Percentiles rank a stretch among this genome's conserved stretches.
These are phyloP conservation scores for Nothura maculosa DNA, from an alignment of 2,797 vertebrate species.

Conservation along the genomic window DNA sequence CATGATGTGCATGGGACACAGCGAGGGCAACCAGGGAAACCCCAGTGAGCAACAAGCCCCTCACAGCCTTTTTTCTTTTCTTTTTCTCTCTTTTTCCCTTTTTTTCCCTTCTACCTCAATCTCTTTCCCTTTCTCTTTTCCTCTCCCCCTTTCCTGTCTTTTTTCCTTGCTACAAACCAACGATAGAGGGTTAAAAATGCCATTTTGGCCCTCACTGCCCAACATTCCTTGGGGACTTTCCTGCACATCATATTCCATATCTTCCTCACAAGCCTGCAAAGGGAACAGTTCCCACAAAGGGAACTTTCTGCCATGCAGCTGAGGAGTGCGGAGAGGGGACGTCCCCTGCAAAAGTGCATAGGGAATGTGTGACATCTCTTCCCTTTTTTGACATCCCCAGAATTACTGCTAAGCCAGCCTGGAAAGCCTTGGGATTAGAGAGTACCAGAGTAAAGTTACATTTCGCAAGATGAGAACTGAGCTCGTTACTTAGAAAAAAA, in stretches of 20 bases:
- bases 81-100: too few relatives aligned
- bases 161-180: conserved; percentile 28
- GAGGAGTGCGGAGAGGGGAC: too few relatives aligned
- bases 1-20: too few relatives aligned
- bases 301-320: not conserved
- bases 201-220: conserved; percentile 22
- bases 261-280: conserved; percentile 16
- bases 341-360: conserved; percentile 61
- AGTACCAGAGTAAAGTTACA: conserved; percentile 79
- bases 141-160: too few relatives aligned
- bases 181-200: conserved; percentile 25
- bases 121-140: too few relatives aligned
- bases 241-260: conserved; percentile 63
- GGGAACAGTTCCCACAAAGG: conserved; percentile 15
- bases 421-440: conserved; percentile 79
- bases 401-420: conserved; percentile 83
- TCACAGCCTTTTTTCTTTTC: too few relatives aligned
- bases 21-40: too few relatives aligned
- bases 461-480: conserved; percentile 81
- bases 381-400: conserved; percentile 77
- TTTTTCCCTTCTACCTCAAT: too few relatives aligned
- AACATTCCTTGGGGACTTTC: conserved; percentile 26
- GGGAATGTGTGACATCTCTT: conserved; percentile 70
- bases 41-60: too few relatives aligned
- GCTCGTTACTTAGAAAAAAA: conserved; percentile 73